These are phyloP conservation scores for Liasis olivaceus DNA, from an alignment of 2,797 vertebrate genomes.

Conservation along the genomic window DNA sequence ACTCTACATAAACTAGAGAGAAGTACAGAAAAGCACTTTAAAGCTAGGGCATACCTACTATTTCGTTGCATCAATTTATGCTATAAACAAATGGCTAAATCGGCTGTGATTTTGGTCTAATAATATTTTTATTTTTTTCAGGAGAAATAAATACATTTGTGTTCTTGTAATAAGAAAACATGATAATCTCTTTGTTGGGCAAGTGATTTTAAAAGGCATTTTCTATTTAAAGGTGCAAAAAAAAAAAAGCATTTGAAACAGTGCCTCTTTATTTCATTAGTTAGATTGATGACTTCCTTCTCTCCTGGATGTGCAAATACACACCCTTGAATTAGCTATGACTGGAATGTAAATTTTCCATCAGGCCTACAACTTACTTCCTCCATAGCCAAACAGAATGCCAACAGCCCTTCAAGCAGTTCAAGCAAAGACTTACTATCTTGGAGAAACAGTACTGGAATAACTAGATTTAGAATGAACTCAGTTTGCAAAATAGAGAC, in stretches of 20 bases:
- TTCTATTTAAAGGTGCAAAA: neutral
- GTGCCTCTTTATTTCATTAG: conserved; percentile 4
- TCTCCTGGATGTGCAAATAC: neutral
- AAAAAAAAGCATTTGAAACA: neutral
- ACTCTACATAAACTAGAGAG: conserved; percentile 34
- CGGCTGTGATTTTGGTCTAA: neutral
- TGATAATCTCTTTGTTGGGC: neutral
- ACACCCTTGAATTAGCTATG: conserved; percentile 12
- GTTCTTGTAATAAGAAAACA: neutral
- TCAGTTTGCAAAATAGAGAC: neutral
- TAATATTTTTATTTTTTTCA: neutral
- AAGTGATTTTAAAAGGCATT: conserved; percentile 2
- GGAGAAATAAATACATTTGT: neutral
- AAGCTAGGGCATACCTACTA: conserved; percentile 40
- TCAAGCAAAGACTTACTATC: neutral
- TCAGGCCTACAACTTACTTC: conserved; percentile 5
- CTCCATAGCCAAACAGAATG: neutral
- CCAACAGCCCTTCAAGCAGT: neutral
- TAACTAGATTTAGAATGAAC: neutral
- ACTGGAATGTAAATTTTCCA: conserved; percentile 14
- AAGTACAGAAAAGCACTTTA: conserved; percentile 41
- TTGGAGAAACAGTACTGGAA: neutral
- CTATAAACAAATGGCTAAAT: neutral
- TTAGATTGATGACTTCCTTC: conserved; percentile 11
- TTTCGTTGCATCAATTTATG: conserved; percentile 38